These are phyloP conservation scores for Hipposideros larvatus DNA, from an alignment of 2,797 vertebrate species.

Conservation along the genomic window DNA sequence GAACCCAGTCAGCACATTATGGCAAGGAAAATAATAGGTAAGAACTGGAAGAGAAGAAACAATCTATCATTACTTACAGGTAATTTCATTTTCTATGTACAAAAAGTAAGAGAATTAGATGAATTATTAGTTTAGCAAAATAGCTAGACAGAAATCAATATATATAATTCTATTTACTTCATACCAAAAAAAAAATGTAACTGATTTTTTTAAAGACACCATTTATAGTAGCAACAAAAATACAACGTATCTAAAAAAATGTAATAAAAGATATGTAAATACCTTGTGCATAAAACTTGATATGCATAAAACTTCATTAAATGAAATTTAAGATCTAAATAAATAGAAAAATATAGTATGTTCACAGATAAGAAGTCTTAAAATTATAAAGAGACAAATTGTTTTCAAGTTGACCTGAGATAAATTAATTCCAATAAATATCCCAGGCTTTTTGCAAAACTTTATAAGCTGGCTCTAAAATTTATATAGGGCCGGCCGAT, in stretches of 20 bases:
- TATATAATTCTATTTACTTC: background rate
- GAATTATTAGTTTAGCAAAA: conserved; percentile 35
- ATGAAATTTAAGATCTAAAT: conserved; percentile 28
- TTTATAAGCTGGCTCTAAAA: background rate
- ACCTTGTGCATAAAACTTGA: background rate
- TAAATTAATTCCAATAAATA: conserved; percentile 20
- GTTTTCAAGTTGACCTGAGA: background rate
- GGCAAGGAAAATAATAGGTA: background rate
- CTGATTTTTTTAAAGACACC: background rate
- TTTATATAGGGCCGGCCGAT: background rate
- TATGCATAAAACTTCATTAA: background rate
- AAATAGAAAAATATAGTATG: background rate
- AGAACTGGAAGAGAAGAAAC: background rate
- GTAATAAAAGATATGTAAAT: background rate
- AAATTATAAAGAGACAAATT: background rate
- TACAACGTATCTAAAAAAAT: conserved; percentile 17
- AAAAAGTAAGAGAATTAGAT: conserved; percentile 14
- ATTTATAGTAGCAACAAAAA: conserved; percentile 54
- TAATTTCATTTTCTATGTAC: conserved; percentile 38
- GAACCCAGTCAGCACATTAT: background rate
- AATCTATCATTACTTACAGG: conserved; percentile 10
- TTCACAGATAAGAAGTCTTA: background rate
- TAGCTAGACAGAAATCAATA: background rate
- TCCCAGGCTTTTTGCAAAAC: background rate
- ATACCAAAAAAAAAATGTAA: background rate